Percentiles rank a stretch among this genome's conserved stretches.
These are phyloP conservation scores for Cephus pygmeus DNA, from an alignment of 2,888 invertebrate species.

Conservation along the genomic window DNA sequence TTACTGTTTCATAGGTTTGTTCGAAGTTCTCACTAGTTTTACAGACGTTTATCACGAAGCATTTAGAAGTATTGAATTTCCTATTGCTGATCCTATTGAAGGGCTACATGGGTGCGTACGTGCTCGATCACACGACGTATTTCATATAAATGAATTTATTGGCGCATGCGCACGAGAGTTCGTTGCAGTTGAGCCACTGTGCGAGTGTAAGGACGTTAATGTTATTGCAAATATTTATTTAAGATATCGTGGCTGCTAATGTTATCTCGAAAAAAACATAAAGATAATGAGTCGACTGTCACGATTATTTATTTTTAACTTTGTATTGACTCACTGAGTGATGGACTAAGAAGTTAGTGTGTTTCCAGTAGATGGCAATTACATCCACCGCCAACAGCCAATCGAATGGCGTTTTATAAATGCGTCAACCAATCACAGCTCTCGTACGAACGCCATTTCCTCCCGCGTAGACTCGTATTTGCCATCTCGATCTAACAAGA, in stretches of 20 bases:
- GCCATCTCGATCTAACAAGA: not conserved
- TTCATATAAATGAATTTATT: not conserved
- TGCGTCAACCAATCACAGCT: not conserved
- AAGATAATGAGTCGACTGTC: not conserved
- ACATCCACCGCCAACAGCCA: not conserved
- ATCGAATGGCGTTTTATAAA: not conserved
- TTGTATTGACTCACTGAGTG: not conserved
- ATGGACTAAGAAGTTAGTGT: not conserved
- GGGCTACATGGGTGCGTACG: not conserved
- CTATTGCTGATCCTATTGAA: not conserved
- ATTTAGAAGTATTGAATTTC: not conserved
- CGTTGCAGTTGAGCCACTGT: not conserved
- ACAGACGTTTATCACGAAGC: not conserved
- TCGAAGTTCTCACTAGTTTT: not conserved
- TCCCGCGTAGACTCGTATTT: not conserved
- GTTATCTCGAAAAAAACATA: not conserved
- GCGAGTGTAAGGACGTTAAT: not conserved
- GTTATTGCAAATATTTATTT: not conserved
- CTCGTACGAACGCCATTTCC: not conserved
- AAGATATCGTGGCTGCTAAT: not conserved
- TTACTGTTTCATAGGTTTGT: not conserved
- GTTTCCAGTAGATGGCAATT: not conserved
- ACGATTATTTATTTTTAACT: not conserved
- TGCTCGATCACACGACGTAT: not conserved
- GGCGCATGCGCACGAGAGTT: not conserved